Evolutionary conservation across 2,888 invertebrate species (phyloP).

Genomic region (Loripinus fragilis): DNA sequence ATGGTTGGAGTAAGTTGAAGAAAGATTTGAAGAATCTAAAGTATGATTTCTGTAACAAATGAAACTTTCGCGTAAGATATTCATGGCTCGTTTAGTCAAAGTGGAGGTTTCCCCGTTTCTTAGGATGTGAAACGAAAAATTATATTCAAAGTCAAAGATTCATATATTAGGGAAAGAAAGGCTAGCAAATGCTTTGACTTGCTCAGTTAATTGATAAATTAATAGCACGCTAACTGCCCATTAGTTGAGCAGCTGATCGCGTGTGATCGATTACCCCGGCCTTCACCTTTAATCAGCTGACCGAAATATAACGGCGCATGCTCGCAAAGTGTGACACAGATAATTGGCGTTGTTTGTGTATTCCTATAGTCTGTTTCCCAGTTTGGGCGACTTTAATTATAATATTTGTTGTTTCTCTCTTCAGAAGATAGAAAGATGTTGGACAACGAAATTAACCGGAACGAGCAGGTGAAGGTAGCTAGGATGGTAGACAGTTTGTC

Average conservation of each 20-base stretch:
- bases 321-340: neutral
- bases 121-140: too few relatives aligned
- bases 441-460: conserved; percentile 73
- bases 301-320: neutral
- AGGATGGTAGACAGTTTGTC: conserved; percentile 50
- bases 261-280: neutral
- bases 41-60: too few relatives aligned
- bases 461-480: conserved; percentile 63
- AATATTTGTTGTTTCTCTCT: neutral
- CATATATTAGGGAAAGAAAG: too few relatives aligned
- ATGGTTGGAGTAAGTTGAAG: too few relatives aligned
- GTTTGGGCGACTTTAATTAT: neutral
- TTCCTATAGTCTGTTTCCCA: conserved; percentile 2
- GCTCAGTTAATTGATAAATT: too few relatives aligned
- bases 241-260: neutral
- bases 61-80: too few relatives aligned
- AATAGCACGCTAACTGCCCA: neutral
- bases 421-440: conserved; percentile 62
- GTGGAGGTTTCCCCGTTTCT: too few relatives aligned
- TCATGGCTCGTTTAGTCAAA: too few relatives aligned
- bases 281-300: conserved; percentile 17
- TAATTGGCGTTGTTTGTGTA: neutral
- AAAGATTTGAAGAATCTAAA: too few relatives aligned
- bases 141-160: too few relatives aligned
- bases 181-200: too few relatives aligned